These are phyloP conservation scores for Colletes gigas DNA, from an alignment of 1,140 invertebrate genomes.

Conservation along the genomic window DNA sequence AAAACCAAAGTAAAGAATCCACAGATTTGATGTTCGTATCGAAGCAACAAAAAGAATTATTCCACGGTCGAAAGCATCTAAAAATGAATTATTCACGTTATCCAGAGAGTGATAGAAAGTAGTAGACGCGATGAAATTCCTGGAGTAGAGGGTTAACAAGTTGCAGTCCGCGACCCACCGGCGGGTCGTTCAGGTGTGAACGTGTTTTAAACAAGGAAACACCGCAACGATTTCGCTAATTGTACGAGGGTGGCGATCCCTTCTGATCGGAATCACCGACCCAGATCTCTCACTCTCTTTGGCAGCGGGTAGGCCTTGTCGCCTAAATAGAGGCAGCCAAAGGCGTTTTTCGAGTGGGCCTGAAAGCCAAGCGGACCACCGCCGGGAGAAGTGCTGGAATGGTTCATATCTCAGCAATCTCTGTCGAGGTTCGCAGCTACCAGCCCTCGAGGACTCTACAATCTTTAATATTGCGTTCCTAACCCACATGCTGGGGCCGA, in stretches of 20 bases:
- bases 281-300: conserved; percentile 73
- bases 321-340: conserved; percentile 73
- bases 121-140: no score
- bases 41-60: no score
- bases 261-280: conserved; percentile 78
- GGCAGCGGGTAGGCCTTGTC: conserved; percentile 67
- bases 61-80: no score
- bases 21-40: no score
- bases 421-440: conserved; percentile 75
- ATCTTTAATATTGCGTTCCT: conserved; percentile 73
- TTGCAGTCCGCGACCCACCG: no score
- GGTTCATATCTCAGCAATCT: conserved; percentile 77
- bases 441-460: conserved; percentile 73
- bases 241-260: conserved; percentile 25
- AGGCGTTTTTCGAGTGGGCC: conserved; percentile 65
- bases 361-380: conserved; percentile 49
- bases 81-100: no score
- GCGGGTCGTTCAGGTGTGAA: no score
- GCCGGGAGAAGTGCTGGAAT: conserved; percentile 60
- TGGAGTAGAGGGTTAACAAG: no score
- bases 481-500: conserved; percentile 65
- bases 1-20: no score
- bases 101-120: no score
- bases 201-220: conserved; percentile 9
- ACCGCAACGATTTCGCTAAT: conserved; percentile 41